Base-by-base conservation (phyloP, 2,113 vertebrate species). In the Tetraodon nigroviridis region DNA sequence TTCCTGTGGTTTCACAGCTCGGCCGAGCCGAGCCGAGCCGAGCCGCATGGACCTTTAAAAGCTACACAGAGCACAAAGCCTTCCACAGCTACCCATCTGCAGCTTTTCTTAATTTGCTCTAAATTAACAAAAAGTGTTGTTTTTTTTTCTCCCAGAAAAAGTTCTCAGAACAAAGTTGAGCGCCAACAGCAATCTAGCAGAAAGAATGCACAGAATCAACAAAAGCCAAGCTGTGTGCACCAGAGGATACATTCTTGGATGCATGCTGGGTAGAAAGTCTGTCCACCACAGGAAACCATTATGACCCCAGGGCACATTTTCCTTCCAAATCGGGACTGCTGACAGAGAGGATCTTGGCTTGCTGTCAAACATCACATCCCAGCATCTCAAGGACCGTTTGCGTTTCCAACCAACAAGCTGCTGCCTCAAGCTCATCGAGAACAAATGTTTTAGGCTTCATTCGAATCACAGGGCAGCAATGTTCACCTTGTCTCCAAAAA, bases 281-380 rank as follows among this genome's bases (percentile, higher is more conserved):
- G 58, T 55, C 65, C 71, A 69, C 76, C 58, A 84, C 84, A 86
- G 87, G 86, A 89, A 89, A 85, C 82, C 62, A 80, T 78, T 86
- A 56, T 83, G 84, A 87, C 82, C 82, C 69, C 52, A 62, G 73
- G 67, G 80, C 73, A 81, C 75, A 64, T 75, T 85, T 84, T 83
- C 83, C 75, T 69, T 82, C 76, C 74, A 80, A 86, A 88, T 74
- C 79, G 60, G 51, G 71, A 58, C 78, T 57, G 73, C 81, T 78
- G 75, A 73, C 57, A 32, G 55, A 59, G 70, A 75, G 68, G 59
- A 78, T 71, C 60, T 82, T 86, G 82, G 85, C 82, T 11, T 7
- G 0, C 22, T 12, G 64, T 79, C 80, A 87, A 84, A 63, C 29
- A 61, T 79, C 82, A 81, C 83, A 84, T 81, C 58, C 56, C 65